Percentiles rank a stretch among this genome's conserved stretches.
Conservation (phyloP, 2,113 vertebrate species). For the Myotis lucifugus region DNA sequence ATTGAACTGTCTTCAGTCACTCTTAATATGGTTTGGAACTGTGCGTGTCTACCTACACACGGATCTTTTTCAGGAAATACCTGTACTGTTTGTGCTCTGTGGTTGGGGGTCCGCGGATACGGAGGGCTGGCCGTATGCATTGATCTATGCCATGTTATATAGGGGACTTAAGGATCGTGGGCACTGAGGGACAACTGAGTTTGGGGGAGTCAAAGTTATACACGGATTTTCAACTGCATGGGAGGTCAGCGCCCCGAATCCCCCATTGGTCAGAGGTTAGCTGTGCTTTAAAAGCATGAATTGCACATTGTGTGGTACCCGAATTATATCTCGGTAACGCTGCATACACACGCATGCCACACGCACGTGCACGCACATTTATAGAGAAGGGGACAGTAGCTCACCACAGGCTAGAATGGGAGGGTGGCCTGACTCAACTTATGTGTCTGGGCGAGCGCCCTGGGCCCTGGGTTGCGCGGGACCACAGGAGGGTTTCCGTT, state of each 20-base stretch:
- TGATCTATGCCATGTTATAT: not conserved
- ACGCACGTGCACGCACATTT: not conserved
- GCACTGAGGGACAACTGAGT: not conserved
- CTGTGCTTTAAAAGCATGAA: not conserved
- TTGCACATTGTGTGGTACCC: not conserved
- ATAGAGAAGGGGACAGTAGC: not conserved
- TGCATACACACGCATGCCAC: not conserved
- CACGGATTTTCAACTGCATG: not conserved
- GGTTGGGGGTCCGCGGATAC: too few relatives aligned
- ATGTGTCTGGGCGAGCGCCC: not conserved
- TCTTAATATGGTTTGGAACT: not conserved
- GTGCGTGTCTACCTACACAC: not conserved
- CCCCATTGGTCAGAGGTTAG: not conserved
- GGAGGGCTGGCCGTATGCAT: not conserved
- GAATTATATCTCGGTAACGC: not conserved
- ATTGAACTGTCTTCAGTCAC: not conserved
- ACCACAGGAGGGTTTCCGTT: not conserved
- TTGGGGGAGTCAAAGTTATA: too few relatives aligned
- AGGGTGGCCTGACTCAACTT: not conserved
- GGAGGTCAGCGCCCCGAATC: not conserved
- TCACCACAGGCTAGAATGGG: not conserved
- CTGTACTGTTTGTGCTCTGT: not conserved
- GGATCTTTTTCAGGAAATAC: not conserved
- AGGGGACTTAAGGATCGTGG: not conserved
- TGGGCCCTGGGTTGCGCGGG: not conserved